Percentiles rank a stretch among this genome's conserved stretches.
Evolutionary conservation across 2,113 vertebrate genomes (phyloP).

Genomic region (Carollia perspicillata): DNA sequence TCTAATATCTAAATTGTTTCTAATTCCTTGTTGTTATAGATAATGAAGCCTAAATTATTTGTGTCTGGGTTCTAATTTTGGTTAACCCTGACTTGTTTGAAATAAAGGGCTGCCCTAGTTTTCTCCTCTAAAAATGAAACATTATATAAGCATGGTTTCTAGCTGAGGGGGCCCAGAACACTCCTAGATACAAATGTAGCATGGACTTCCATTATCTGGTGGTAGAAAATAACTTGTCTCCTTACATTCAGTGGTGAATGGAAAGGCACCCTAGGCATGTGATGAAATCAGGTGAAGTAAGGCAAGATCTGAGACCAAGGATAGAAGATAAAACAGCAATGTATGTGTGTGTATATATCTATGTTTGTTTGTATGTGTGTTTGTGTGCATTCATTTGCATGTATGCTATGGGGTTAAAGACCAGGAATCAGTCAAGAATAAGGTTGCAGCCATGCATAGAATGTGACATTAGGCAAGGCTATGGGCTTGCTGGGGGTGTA

Average conservation of each 20-base stretch:
- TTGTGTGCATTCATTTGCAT: not conserved
- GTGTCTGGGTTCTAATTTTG: conserved; percentile 36
- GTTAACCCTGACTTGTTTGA: conserved; percentile 24
- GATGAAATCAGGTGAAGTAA: not conserved
- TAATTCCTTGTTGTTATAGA: conserved; percentile 12
- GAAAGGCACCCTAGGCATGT: not conserved
- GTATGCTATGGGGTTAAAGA: not conserved
- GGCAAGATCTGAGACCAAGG: not conserved
- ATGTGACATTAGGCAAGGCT: not conserved
- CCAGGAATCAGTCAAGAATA: not conserved
- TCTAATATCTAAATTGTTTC: not conserved
- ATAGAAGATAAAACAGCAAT: not conserved
- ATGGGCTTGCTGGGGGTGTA: not conserved
- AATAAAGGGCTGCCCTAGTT: not conserved
- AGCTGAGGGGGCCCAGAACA: not conserved
- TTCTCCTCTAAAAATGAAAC: conserved; percentile 26
- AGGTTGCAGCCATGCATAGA: not conserved
- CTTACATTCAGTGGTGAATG: not conserved
- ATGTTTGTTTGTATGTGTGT: not conserved
- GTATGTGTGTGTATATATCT: too few relatives aligned
- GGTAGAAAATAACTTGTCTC: not conserved
- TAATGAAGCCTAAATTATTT: conserved; percentile 29
- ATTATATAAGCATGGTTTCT: not conserved
- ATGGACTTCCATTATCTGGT: not conserved
- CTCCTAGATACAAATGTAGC: not conserved